Evolutionary conservation across 2,888 invertebrate genomes (phyloP).

Genomic region (Mythimna ferrago): DNA sequence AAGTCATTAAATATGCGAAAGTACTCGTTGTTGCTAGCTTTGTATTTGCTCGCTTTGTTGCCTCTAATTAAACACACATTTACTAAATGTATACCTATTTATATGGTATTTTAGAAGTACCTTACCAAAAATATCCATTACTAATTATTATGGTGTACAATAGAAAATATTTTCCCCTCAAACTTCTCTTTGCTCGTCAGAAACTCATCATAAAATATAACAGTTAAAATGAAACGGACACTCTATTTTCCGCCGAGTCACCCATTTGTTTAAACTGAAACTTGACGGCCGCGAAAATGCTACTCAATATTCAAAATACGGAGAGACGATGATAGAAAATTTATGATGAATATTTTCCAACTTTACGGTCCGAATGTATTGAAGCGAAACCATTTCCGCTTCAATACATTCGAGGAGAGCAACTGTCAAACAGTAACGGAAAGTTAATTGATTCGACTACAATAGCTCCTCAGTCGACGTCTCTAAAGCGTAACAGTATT

Average conservation of each 20-base stretch:
- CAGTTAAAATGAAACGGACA: constrained; percentile 45
- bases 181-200: constrained; percentile 25
- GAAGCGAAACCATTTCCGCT: constrained; percentile 52
- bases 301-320: constrained; percentile 56
- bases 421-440: constrained; percentile 71
- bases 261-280: constrained; percentile 54
- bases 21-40: constrained; percentile 11
- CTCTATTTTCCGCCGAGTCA: constrained; percentile 29
- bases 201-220: constrained; percentile 30
- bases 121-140: constrained; percentile 2
- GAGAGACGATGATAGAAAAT: constrained; percentile 61
- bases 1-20: constrained; percentile 28
- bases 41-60: constrained; percentile 19
- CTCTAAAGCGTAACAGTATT: constrained; percentile 70
- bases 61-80: constrained; percentile 23
- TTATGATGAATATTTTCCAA: constrained; percentile 67
- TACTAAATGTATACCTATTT: background rate
- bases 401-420: constrained; percentile 44
- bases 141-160: constrained; percentile 13
- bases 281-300: constrained; percentile 42
- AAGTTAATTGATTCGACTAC: constrained; percentile 76
- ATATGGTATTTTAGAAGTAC: background rate
- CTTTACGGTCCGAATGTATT: constrained; percentile 66
- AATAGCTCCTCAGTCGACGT: constrained; percentile 65
- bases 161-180: constrained; percentile 15